Percentiles rank a stretch among this genome's conserved stretches.
Conservation (phyloP, 2,113 vertebrate species). For the Pachycephala philippinensis region DNA sequence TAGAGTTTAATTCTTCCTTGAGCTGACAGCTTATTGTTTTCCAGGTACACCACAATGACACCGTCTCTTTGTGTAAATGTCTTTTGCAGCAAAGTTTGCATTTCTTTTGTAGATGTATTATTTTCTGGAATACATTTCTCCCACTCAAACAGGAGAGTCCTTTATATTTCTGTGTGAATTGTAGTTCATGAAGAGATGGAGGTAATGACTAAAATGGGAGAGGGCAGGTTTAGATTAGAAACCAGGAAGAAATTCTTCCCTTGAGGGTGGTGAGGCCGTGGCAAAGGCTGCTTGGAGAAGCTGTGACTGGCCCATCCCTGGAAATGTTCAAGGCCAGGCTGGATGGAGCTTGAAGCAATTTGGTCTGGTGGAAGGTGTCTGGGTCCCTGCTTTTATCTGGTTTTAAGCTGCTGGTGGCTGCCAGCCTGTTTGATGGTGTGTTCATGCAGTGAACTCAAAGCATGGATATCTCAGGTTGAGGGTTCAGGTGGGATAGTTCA, state of each 20-base stretch:
- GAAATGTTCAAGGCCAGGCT: background rate
- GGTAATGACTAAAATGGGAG: background rate
- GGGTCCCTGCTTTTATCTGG: rapidly evolving
- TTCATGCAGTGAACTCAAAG: background rate
- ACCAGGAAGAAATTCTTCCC: background rate
- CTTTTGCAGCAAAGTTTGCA: background rate
- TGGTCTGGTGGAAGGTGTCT: background rate
- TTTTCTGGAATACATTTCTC: background rate
- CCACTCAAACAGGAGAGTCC: background rate
- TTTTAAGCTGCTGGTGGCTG: background rate
- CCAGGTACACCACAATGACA: background rate
- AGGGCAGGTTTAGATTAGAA: background rate
- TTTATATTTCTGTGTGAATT: background rate
- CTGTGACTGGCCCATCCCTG: background rate
- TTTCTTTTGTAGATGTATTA: background rate
- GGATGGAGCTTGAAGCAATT: background rate
- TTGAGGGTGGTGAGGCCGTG: background rate
- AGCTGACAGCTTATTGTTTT: background rate
- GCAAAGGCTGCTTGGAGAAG: background rate
- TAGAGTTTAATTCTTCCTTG: background rate
- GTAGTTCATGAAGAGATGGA: background rate
- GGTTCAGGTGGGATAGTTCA: background rate
- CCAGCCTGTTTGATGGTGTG: background rate
- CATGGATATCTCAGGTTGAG: rapidly evolving
- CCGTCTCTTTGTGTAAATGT: background rate